Base-by-base conservation (phyloP, 2,113 vertebrate genomes). In the Silurus asotus region DNA sequence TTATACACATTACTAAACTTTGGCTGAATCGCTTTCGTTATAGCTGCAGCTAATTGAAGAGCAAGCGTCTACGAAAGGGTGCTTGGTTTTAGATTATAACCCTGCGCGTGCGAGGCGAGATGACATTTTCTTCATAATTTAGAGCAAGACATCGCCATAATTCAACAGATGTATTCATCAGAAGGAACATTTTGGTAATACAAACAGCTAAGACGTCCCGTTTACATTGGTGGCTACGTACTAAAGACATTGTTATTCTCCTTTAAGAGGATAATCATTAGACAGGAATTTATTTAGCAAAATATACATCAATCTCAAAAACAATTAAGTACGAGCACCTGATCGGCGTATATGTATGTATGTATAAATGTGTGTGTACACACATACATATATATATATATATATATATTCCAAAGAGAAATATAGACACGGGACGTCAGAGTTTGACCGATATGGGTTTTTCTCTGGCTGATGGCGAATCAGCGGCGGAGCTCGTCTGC, bases 141-240 rank as follows among this genome's bases (percentile, higher is more conserved):
- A 45, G 56, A 20, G 77, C 55, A 79, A 79, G 77, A 59, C 55
- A 58, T 78, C 25, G 19, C 25, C 76, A 78, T 58, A 58, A 78
- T 58, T 37, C 3, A 19, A 56, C 53, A 58, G 53, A 78, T 28
- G 15, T 55, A 55, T 76, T 76, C 48, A 28, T 28, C 53, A 37
- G 53, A 19, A 19, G 25, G 19, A 78, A 79, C 17, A 79, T 45
- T 23, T 79, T 59, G 3, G 55, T 45, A 59, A 45, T 79, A 59
- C 25, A 28, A 78, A 28, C 3, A 1, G 55, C 19, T 48, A 72
- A 49, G 25, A 49, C 14, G 9, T 10, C 5, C 19, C 6, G 51
- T 75, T 17, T n/a, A 55, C 8, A 76, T 25, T 23, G 14, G 51
- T 55, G 1, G 3, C 48, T 25, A 23, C 10, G 6, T 37, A 20